Base-by-base conservation (phyloP, 2,888 invertebrate genomes). In the Endotricha flammealis region DNA sequence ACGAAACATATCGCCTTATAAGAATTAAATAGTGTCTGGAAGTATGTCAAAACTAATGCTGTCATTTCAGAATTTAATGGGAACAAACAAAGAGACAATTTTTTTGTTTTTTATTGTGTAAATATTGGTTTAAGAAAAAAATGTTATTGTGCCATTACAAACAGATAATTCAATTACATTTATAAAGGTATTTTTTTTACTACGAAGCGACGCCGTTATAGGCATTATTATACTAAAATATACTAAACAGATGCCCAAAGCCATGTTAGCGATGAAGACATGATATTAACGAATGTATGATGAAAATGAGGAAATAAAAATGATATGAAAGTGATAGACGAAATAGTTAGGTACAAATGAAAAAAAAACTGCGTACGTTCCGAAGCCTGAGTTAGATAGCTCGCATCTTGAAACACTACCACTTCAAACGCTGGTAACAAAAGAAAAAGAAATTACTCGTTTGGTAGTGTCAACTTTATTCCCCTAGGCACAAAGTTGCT, bases 391-490 rank as follows among this genome's bases (percentile, higher is more conserved):
- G 69, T 72, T 72, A 76, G 72, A 75, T 73, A 75, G 70, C 75
- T 78, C 68, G 77, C 67, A 55, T 70, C 79, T 76, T 61, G 53
- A 58, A 58, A 74, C 54, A 53, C 57, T 60, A 64, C 55, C 66
- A 67, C 73, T 77, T 85, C 82, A 85, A 70, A 83, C 82, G 55
- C 85, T 85, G 85, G 77, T 62, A 68, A 80, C 74, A 82, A 85
- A 82, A 73, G 62, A 71, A 76, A 72, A 59, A 53, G 43, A 38
- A 32, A 41, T 42, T 14, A 40, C 33, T 20, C n/a, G n/a, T 20
- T 2, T 20, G 3, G n/a, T 17, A 29, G 32, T 36, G 29, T 34
- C 14, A 32, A 37, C 36, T 34, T 17, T 36, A 29, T 23, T 17
- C 16, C 6, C 6, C 4, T 16, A 3, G 16, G 16, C 6, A 4